Conservation (phyloP, 2,888 invertebrate species). For the Mesochorus sp. region DNA sequence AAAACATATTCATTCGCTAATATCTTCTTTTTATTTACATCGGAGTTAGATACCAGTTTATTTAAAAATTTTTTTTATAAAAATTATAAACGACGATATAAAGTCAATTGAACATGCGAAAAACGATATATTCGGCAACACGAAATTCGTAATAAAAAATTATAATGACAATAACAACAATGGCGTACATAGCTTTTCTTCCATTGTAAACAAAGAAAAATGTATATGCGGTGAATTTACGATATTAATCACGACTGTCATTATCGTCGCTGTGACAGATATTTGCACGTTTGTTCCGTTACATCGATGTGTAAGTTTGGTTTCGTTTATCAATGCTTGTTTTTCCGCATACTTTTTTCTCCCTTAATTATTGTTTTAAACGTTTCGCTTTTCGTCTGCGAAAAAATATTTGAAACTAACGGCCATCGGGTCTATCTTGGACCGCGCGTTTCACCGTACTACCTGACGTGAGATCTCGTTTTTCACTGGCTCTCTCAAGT, state of each 20-base stretch:
- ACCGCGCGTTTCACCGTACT: slow-evolving; percentile 25
- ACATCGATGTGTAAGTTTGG: slow-evolving; percentile 2
- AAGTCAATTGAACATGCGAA: slow-evolving; percentile 45
- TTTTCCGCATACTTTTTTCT: background rate
- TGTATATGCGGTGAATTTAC: background rate
- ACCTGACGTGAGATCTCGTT: slow-evolving; percentile 53
- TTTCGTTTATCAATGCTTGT: background rate
- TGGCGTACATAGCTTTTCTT: slow-evolving; percentile 36
- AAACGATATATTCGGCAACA: slow-evolving; percentile 55
- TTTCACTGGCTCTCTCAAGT: slow-evolving; percentile 56
- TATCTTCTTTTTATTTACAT: background rate
- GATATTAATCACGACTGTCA: slow-evolving; percentile 26
- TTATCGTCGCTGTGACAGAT: background rate
- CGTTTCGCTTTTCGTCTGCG: background rate
- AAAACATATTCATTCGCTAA: background rate
- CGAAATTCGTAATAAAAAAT: slow-evolving; percentile 59
- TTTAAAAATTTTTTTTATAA: background rate
- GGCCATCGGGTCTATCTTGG: slow-evolving; percentile 30
- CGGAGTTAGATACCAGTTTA: background rate
- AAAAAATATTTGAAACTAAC: slow-evolving; percentile 41
- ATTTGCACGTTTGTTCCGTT: slow-evolving; percentile 4
- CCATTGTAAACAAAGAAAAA: background rate
- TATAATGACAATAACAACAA: slow-evolving; percentile 43
- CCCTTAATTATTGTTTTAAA: background rate
- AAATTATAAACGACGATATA: background rate